Base-by-base conservation (phyloP, 2,888 invertebrate species). In the Mycalesis mineus region DNA sequence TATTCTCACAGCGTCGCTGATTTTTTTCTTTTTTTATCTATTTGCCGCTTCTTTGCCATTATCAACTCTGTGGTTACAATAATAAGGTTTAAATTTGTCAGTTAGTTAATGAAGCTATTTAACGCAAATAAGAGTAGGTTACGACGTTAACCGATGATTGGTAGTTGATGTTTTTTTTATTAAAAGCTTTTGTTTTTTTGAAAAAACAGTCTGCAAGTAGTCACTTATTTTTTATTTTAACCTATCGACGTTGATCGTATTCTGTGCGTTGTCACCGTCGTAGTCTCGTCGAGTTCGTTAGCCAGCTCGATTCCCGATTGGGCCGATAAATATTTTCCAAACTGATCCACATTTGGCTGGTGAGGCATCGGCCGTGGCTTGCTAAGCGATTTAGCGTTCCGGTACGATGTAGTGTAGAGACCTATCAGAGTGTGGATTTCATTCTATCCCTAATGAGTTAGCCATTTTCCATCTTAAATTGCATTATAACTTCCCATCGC, bases 1-100 rank as follows among this genome's bases (percentile, higher is more conserved):
- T 56, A 58, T 72, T 74, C 71, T 69, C 73, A 70, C 71, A 70
- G 66, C 29, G 37, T 68, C 62, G 65, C 63, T 60, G 55, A 42
- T 68, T 50, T 55, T 55, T 49, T 44, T 56, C 11, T 5, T 22
- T 37, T 29, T 17, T 6, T n/a, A 48, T 48, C 22, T 48, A 49
- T 49, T 2, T 33, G n/a, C 40, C n/a, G 11, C 29, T 14, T 39
- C 6, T 2, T 11, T 41, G 14, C 29, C 9, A 40, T 41, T 31
- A 11, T 31, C 7, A 51, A 31, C 51, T 31, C 29, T 51, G 15
- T 29, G 28, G 15, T 14, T 11, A 15, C 1, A 6, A 1, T 3
- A 4, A 9, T 33, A 47, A 1, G 7, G 47, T 33, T 33, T 15
- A 11, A 11, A 31, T 33, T 47, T 17, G 11, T 6, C 7, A 33